Evolutionary conservation across 2,113 vertebrate species (phyloP).

Genomic region (Vulpes vulpes): DNA sequence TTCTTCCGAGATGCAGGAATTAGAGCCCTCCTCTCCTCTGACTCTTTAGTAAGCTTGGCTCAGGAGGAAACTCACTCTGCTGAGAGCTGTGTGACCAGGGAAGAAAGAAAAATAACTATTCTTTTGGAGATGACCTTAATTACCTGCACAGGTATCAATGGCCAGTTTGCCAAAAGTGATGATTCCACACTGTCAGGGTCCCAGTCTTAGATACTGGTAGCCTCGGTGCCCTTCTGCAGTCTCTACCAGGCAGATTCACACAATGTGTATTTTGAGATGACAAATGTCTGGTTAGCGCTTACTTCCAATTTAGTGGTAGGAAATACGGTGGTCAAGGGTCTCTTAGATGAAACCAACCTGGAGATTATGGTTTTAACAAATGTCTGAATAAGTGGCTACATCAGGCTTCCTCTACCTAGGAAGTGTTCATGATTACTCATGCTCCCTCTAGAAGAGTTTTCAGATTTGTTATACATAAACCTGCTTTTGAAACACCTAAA

Average conservation of each 20-base stretch:
- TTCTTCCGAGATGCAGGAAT: neutral
- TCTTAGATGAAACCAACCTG: neutral
- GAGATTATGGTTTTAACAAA: slow-evolving; percentile 31
- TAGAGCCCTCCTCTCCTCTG: neutral
- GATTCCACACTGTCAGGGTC: neutral
- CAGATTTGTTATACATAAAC: neutral
- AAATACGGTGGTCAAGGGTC: neutral
- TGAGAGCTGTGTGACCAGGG: neutral
- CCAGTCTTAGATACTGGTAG: neutral
- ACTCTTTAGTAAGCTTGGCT: slow-evolving; percentile 9
- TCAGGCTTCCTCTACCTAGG: neutral
- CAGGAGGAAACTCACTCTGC: neutral
- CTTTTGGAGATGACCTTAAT: neutral
- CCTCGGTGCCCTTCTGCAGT: neutral
- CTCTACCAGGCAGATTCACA: neutral
- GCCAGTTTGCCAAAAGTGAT: neutral
- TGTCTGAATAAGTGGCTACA: neutral
- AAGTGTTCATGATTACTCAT: neutral
- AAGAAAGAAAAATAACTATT: slow-evolving; percentile 13
- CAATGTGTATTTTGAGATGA: neutral
- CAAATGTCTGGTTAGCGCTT: neutral
- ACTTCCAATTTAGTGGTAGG: neutral
- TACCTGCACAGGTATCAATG: neutral
- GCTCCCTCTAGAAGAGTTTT: neutral
- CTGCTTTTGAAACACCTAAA: slow-evolving; percentile 22